Evolutionary conservation across 2,888 invertebrate genomes (phyloP).

Genomic region (Torymus aiolomorphi): DNA sequence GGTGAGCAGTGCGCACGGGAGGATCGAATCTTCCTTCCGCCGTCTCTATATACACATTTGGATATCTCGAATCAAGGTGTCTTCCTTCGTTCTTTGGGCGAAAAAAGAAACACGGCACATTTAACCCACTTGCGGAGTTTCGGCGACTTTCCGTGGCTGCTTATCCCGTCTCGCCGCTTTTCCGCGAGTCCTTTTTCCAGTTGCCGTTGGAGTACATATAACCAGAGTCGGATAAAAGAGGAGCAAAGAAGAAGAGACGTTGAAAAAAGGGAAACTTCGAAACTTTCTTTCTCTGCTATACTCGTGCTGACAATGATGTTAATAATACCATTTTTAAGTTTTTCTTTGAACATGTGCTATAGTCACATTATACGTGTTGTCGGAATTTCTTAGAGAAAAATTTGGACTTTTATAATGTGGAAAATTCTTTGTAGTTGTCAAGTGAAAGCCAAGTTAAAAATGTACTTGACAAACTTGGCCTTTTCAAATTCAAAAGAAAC

Average conservation of each 20-base stretch:
- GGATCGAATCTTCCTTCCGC: constrained; percentile 17
- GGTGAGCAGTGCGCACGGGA: neutral
- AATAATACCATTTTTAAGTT: constrained; percentile 29
- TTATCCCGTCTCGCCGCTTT: constrained; percentile 15
- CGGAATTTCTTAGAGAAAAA: constrained; percentile 14
- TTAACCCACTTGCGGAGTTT: constrained; percentile 60
- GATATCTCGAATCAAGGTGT: constrained; percentile 21
- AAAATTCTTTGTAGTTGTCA: constrained; percentile 5
- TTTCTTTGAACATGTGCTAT: constrained; percentile 1
- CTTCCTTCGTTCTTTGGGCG: neutral
- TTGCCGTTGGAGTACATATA: neutral
- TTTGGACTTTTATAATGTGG: constrained; percentile 26
- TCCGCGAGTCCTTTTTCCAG: neutral
- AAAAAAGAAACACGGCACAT: constrained; percentile 52
- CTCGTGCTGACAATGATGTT: neutral
- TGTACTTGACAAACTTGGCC: constrained; percentile 19
- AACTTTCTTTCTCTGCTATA: constrained; percentile 19
- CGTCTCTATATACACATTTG: neutral
- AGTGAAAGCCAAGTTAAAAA: constrained; percentile 15
- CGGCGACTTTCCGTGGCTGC: constrained; percentile 53
- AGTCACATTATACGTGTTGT: constrained; percentile 1
- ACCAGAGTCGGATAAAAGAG: neutral
- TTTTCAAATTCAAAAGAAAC: too few species aligned
- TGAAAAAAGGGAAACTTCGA: constrained; percentile 19
- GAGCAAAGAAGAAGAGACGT: neutral